Evolutionary conservation across 2,797 vertebrate genomes (phyloP).

Genomic region (Melopsittacus undulatus): DNA sequence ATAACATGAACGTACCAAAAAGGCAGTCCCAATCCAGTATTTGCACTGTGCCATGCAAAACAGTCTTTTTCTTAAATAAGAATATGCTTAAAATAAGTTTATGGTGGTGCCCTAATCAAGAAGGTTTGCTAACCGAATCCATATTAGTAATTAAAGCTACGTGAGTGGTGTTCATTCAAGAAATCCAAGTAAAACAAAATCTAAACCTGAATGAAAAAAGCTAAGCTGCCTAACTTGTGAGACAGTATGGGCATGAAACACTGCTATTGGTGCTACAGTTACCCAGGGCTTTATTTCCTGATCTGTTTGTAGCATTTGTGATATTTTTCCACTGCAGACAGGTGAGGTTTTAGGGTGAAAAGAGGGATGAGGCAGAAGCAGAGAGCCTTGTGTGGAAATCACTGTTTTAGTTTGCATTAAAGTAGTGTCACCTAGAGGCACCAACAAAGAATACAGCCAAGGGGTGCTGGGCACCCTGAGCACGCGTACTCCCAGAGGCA

Average conservation of each 20-base stretch:
- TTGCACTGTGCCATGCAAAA: background rate
- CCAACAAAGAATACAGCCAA: slow-evolving; percentile 40
- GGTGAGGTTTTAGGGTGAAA: background rate
- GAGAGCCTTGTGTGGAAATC: background rate
- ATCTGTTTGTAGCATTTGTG: background rate
- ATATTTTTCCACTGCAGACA: background rate
- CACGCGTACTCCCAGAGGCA: accelerated
- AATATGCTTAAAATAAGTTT: background rate
- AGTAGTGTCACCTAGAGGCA: slow-evolving; percentile 61
- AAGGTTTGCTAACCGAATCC: background rate
- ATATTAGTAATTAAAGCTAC: background rate
- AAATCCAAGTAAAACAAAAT: background rate
- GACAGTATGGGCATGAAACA: accelerated
- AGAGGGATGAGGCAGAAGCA: background rate
- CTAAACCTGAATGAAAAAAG: background rate
- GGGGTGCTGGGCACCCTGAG: slow-evolving; percentile 3
- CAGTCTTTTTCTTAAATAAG: background rate
- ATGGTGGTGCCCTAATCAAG: background rate
- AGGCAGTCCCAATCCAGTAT: background rate
- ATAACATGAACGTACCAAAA: background rate
- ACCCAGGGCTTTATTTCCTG: background rate
- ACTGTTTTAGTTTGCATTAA: slow-evolving; percentile 38
- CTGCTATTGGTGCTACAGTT: background rate
- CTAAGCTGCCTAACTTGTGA: background rate
- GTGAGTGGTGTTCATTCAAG: background rate